Base-by-base conservation (phyloP, 2,797 vertebrate genomes). In the Malacoctenus gilli region DNA sequence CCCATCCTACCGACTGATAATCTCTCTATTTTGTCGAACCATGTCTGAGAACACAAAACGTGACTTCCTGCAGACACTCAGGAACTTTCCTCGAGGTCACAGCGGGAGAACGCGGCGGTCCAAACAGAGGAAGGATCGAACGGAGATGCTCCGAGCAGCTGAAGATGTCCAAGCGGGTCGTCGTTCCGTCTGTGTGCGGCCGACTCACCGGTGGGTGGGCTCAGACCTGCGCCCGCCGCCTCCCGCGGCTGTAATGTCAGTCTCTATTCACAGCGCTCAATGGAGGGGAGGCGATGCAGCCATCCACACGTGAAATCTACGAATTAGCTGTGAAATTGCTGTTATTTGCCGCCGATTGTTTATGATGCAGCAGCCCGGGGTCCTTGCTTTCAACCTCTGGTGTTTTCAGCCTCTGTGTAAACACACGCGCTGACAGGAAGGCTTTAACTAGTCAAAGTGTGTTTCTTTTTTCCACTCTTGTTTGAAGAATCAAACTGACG, bases 271-370 rank as follows among this genome's bases (percentile, higher is more conserved):
- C 55, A 49, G 67, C 62, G 73, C 75, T 84, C 76, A 86, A 87
- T 79, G 72, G 75, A 81, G 83, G n/a, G 80, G 83, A 77, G 77
- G 66, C 52, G 73, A 85, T 70, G 67, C 75, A 74, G 52, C 66
- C 85, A 77, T 68, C 79, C 89, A 85, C 69, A 84, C 87, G 89
- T 92, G 85, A 92, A 92, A 91, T 91, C 87, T 75, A 79, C 52
- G 81, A 89, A 91, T 89, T 89, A 92, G 87, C 79, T 85, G 81
- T 85, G 77, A 92, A 89, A 92, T 91, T 90, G 90, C 91, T 85
- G 87, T 86, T 83, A 91, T 93, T 92, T 90, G 82, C 84, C 59
- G 39, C 48, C 66, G 82, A 89, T 91, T 91, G 87, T 89, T 91
- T 87, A 89, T 84, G 85, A 88, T 65, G 88, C 85, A 70, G n/a